Evolutionary conservation across 2,888 invertebrate genomes (phyloP), one percentile per base, ranked within the genome.

Genomic region (Nineta flava): DNA sequence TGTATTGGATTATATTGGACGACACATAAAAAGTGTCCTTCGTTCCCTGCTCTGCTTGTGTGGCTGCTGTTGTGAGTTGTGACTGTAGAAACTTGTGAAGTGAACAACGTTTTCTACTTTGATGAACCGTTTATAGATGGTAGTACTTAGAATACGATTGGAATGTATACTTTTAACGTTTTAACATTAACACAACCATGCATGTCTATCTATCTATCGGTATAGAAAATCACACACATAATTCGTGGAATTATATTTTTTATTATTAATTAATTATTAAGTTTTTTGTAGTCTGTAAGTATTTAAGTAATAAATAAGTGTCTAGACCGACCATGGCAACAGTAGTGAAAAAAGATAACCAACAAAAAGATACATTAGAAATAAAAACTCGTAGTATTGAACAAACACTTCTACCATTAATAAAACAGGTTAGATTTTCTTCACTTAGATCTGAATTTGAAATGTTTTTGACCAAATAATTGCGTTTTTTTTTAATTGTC

Each of bases 371-470:
- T 64, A 69, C 68, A 68, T 69, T 87, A 69, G 87, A 88, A 75
- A 91, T 93, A 67, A 85, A 86, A 72, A 92, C 91, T 62, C 87
- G 85, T 77, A 91, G 91, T 71, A 87, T 93, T 72, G 93, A 93
- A 75, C 86, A 87, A 73, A 91, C 91, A 60, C 79, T 93, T 62
- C 83, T 92, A 66, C 93, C 93, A 61, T 80, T 93, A 69, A 86
- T 93, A 65, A 90, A 88, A 71, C 92, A 93, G 88, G 93, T 93
- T 82, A 72, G 73, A 57, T 13, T 40, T 40, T 44, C 51, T 46
- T 12, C 32, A 42, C 17, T n/a, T n/a, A n/a, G n/a, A n/a, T n/a
- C n/a, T n/a, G 31, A 15, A 34, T 41, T 34, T 52, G 49, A 53
- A 43, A 45, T 41, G 26, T 19, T 44, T n/a, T 9, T 44, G n/a